These are phyloP conservation scores for Helogale parvula DNA, from an alignment of 2,113 vertebrate species.

Conservation along the genomic window DNA sequence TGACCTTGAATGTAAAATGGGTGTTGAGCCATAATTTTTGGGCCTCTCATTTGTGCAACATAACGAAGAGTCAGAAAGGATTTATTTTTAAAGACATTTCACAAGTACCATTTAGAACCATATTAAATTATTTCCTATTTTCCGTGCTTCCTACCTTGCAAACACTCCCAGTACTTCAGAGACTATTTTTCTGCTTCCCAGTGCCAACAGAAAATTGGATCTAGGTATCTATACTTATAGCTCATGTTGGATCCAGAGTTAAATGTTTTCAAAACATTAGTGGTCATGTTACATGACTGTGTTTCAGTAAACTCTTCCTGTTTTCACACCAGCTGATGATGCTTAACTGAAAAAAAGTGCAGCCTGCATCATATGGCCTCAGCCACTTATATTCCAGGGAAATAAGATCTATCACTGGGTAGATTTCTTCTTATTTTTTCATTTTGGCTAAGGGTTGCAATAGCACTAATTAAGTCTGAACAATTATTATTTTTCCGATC, in stretches of 20 bases:
- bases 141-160: constrained; percentile 54
- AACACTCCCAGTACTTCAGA: constrained; percentile 45
- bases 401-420: not conserved
- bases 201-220: constrained; percentile 36
- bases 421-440: not conserved
- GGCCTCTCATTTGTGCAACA: constrained; percentile 56
- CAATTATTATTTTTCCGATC: not conserved
- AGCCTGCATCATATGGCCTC: not conserved
- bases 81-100: constrained; percentile 70
- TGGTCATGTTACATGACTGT: not conserved
- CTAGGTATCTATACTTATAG: not conserved
- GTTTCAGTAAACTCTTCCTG: not conserved
- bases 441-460: not conserved
- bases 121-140: constrained; percentile 69
- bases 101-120: constrained; percentile 46
- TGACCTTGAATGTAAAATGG: constrained; percentile 72
- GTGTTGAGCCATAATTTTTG: constrained; percentile 58
- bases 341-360: not conserved
- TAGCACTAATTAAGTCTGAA: not conserved
- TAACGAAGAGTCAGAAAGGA: constrained; percentile 73
- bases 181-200: constrained; percentile 15
- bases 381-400: not conserved
- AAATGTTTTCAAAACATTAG: constrained; percentile 11
- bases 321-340: not conserved
- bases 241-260: not conserved